Evolutionary conservation across 2,888 invertebrate genomes (phyloP), one percentile per base, ranked within the genome.

Genomic region (Tineola bisselliella): DNA sequence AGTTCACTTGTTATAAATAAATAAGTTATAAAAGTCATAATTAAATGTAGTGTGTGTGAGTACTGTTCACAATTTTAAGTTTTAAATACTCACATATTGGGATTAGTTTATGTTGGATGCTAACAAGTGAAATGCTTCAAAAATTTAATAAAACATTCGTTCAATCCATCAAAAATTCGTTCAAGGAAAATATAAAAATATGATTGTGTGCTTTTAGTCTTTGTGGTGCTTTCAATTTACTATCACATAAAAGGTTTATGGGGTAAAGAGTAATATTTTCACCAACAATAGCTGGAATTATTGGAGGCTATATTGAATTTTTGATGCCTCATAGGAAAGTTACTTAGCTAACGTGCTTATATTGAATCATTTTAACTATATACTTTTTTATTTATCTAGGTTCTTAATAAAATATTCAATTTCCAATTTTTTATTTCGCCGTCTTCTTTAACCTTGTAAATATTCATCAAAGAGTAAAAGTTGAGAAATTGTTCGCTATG

Each of bases 401-500:
- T 25, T 25, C 25, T 25, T 48, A n/a, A 48, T n/a, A 17, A 48
- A 48, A 17, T 15, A 48, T 48, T 48, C 48, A 13, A 48, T 48
- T 15, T 48, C 10, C 15, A 15, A 48, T 48, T 15, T 48, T 48
- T 48, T n/a, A 13, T 48, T 48, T 13, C 48, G 10, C n/a, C 8
- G 48, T 48, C 15, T 48, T 48, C 13, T 52, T 52, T 18, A 52
- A 52, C 56, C 56, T 56, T 56, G 56, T 56, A 56, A 56, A 56
- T 56, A 56, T 56, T 56, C 56, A 56, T 19, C 3, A 56, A 56
- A 30, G 56, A 19, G 56, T 19, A 56, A 56, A 48, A 19, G 5
- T 56, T 56, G 56, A 56, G 56, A 56, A 56, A 56, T 18, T 56
- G 56, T 19, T 56, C 25, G 56, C 56, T n/a, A 56, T 25, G 30